Percentiles rank a stretch among this genome's conserved stretches.
Evolutionary conservation across 92 coral and sea anemone species (phyloP).

Genomic region (Siderastrea radians): DNA sequence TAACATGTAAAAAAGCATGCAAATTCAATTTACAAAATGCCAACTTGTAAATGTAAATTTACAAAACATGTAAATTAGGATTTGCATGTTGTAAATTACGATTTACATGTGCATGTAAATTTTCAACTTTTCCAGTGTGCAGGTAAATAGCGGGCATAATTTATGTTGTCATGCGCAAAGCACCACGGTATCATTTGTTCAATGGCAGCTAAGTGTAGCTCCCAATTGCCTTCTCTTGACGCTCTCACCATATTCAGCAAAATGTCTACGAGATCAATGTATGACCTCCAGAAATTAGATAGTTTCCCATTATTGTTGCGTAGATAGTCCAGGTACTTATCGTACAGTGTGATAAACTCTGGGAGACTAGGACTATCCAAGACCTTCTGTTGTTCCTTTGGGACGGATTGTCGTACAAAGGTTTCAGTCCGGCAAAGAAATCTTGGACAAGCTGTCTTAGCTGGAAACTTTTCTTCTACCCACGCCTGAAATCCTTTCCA

Average conservation of each 20-base stretch:
- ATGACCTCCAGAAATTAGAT: conserved; percentile 68
- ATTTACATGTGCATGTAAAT: no score
- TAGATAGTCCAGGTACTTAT: conserved; percentile 39
- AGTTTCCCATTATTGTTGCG: conserved; percentile 32
- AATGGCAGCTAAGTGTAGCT: conserved; percentile 67
- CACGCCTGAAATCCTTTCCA: conserved; percentile 47
- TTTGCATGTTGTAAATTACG: no score
- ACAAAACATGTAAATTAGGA: no score
- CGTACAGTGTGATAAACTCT: conserved; percentile 50
- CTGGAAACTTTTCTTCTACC: conserved; percentile 32
- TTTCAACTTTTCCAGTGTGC: no score
- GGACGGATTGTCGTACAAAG: conserved; percentile 41
- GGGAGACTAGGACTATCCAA: conserved; percentile 33
- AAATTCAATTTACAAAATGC: no score
- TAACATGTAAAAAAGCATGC: no score
- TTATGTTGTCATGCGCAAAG: conserved; percentile 72
- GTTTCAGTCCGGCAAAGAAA: conserved; percentile 38
- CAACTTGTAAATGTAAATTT: no score
- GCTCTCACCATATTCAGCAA: conserved; percentile 68
- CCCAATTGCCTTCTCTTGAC: conserved; percentile 73
- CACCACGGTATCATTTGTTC: conserved; percentile 74
- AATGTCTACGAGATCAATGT: conserved; percentile 64
- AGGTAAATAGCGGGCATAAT: conserved; percentile 68
- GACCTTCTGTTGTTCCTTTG: conserved; percentile 48
- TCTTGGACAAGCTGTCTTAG: conserved; percentile 26